Conservation (phyloP, 2,797 vertebrate genomes). For the Syngnathus rostellatus region DNA sequence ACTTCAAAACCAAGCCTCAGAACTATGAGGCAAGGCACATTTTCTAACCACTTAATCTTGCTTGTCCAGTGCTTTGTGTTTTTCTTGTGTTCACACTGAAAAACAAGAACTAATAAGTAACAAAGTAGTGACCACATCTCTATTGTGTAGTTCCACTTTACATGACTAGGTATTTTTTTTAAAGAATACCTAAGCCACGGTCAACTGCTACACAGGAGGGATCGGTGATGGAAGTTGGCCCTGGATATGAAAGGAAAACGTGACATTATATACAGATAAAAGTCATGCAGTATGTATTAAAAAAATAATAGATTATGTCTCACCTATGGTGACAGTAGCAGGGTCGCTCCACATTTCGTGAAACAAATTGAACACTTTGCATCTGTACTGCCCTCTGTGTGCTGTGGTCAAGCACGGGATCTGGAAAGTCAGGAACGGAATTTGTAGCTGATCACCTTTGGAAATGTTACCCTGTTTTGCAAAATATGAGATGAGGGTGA, state of each 20-base stretch:
- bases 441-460: background rate
- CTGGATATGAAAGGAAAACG: constrained; percentile 35
- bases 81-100: background rate
- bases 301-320: constrained; percentile 16
- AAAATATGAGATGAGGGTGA: background rate
- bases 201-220: constrained; percentile 52
- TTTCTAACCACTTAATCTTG: background rate
- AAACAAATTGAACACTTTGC: constrained; percentile 74
- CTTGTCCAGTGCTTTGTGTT: background rate
- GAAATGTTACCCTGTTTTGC: background rate
- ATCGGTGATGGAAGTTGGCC: constrained; percentile 58
- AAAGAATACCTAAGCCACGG: constrained; percentile 36
- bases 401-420: constrained; percentile 74
- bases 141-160: constrained; percentile 13
- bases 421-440: constrained; percentile 33
- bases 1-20: too few species aligned
- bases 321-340: constrained; percentile 70
- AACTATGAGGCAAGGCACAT: too few species aligned
- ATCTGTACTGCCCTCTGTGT: constrained; percentile 74
- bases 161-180: background rate
- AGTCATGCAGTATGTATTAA: too few species aligned
- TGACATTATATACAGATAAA: constrained; percentile 4
- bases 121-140: background rate
- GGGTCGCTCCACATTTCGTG: constrained; percentile 71
- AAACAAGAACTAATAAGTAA: constrained; percentile 18